Evolutionary conservation across 2,113 vertebrate genomes (phyloP), one percentile per base, ranked within the genome.

Genomic region (Suncus etruscus): DNA sequence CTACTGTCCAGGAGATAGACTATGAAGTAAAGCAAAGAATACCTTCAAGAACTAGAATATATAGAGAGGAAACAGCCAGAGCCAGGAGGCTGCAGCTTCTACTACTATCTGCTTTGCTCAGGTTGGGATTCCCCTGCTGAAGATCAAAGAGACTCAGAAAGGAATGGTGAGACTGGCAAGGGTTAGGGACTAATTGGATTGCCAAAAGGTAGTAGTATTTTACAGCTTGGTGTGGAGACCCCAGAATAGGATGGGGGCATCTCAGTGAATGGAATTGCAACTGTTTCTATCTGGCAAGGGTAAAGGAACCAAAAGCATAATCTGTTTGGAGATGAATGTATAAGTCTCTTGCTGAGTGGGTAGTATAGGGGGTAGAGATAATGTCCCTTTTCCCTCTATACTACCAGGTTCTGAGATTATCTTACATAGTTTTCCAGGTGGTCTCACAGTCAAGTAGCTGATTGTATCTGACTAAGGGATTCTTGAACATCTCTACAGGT

Each of bases 61-160:
- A 12, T 2, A 8, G 2, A 14, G 14, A 0, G 8, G 51, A 18
- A 50, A 48, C 4, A 51, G 8, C 1, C 45, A 25, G 22, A 29
- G 22, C 32, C 18, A 18, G 24, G 4, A 58, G 22, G 58, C 27
- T 48, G 82, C n/a, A 39, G 72, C 5, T 29, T 25, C 15, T 27
- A 22, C 10, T 16, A 20, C 27, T 25, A 83, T 8, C 14, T 14
- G 39, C 61, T 58, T 31, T 14, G 39, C 61, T 58, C 31, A 31
- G n/a, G 29, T 77, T 80, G n/a, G 54, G 63, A 45, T 77, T 45
- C 11, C 70, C 50, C 32, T 3, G n/a, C 1, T 14, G 18, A 88
- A 61, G 78, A 25, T 27, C 15, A 39, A 73, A 75, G 20, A 75
- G 58, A 27, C 6, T 31, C 45, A 74, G 12, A 87, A 72, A 77